Conservation (phyloP, 1,140 invertebrate genomes). For the Achatina immaculata region DNA sequence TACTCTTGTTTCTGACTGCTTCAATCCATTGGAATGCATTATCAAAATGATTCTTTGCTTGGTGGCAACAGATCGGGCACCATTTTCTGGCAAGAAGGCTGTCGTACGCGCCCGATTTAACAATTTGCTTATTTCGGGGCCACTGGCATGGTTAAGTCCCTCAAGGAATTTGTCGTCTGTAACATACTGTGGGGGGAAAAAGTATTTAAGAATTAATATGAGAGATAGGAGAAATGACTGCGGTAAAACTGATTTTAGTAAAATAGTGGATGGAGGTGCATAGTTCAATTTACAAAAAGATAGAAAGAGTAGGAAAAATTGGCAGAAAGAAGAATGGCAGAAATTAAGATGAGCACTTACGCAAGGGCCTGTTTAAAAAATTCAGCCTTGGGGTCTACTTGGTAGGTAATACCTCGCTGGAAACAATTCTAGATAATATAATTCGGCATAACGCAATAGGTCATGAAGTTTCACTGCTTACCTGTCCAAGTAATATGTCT, state of each 20-base stretch:
- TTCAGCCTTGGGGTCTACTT: no score
- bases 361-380: no score
- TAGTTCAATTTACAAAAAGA: no score
- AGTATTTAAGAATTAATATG: background rate
- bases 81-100: background rate
- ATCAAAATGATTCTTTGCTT: constrained; percentile 12
- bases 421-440: no score
- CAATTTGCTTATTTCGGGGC: constrained; percentile 6
- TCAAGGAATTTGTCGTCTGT: background rate
- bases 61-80: background rate
- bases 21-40: background rate
- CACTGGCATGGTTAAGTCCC: background rate
- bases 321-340: no score
- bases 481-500: constrained; percentile 48
- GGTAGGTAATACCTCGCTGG: no score
- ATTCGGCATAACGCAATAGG: no score
- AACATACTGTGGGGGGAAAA: constrained; percentile 12
- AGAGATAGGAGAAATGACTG: background rate
- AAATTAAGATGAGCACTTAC: no score
- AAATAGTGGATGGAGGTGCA: no score
- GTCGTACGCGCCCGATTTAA: background rate
- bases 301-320: no score
- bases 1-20: no score
- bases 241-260: no score
- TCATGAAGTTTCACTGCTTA: constrained; percentile 25